Conservation (phyloP, 2,113 vertebrate species). For the Nyctereutes procyonoides region DNA sequence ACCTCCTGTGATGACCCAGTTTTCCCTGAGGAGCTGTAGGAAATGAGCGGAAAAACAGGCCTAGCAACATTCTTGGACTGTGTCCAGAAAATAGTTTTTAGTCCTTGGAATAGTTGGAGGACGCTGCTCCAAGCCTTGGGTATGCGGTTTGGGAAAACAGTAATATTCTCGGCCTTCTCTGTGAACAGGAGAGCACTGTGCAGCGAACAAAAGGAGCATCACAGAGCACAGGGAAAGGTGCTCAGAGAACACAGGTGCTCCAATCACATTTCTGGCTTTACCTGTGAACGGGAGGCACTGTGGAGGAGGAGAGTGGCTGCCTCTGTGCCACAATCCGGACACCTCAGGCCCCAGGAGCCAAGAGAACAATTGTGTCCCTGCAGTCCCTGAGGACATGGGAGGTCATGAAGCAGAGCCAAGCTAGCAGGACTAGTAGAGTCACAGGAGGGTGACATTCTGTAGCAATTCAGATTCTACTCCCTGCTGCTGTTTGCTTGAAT, state of each 20-base stretch:
- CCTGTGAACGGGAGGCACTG: neutral
- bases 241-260: neutral
- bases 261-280: neutral
- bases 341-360: neutral
- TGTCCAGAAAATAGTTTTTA: constrained; percentile 65
- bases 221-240: neutral
- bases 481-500: neutral
- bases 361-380: neutral
- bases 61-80: constrained; percentile 27
- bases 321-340: neutral
- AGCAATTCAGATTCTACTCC: neutral
- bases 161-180: neutral
- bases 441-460: neutral
- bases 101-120: neutral
- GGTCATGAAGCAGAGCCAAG: neutral
- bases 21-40: constrained; percentile 58
- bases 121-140: neutral
- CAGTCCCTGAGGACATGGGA: neutral
- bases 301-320: neutral
- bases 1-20: neutral
- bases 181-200: neutral
- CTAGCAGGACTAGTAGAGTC: neutral
- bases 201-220: neutral
- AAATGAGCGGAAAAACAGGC: constrained; percentile 70
- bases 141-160: neutral